Percentiles rank a stretch among this genome's conserved stretches.
Evolutionary conservation across 2,797 vertebrate species (phyloP).

Genomic region (Sparus aurata): DNA sequence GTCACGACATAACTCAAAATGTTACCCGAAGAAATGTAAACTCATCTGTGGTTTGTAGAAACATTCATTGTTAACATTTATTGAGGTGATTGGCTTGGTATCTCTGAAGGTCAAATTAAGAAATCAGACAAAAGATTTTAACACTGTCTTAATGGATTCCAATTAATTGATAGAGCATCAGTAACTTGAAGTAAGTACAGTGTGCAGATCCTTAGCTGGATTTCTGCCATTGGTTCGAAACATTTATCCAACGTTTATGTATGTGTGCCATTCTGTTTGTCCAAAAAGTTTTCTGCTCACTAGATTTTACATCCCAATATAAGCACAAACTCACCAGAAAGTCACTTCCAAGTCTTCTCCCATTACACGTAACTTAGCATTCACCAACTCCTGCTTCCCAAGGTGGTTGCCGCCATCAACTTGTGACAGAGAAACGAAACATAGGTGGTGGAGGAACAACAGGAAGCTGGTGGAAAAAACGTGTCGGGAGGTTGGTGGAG

Average conservation of each 20-base stretch:
- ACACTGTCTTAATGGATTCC: no score
- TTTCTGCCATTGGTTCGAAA: conserved; percentile 3
- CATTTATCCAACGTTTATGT: not conserved
- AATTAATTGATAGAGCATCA: not conserved
- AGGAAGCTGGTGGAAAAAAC: conserved; percentile 18
- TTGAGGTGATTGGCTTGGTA: no score
- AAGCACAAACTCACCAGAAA: conserved; percentile 18
- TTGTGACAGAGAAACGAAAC: conserved; percentile 19
- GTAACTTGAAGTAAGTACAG: not conserved
- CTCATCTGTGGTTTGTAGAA: no score
- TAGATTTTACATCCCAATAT: conserved; percentile 24
- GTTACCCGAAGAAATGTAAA: no score
- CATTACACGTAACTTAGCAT: conserved; percentile 17
- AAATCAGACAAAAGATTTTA: not conserved
- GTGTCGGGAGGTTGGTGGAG: conserved; percentile 20
- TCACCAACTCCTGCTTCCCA: conserved; percentile 18
- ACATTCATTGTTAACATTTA: no score
- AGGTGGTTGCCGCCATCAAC: conserved; percentile 21
- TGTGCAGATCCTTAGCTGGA: conserved; percentile 5
- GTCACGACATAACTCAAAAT: no score
- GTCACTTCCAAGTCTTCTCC: conserved; percentile 21
- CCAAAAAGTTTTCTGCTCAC: conserved; percentile 13
- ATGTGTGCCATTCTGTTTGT: not conserved
- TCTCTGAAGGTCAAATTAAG: not conserved
- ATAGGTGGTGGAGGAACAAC: conserved; percentile 28